Base-by-base conservation (phyloP, 35 echinoderm and acorn worm genomes). In the Ophiothrix spiculata region DNA sequence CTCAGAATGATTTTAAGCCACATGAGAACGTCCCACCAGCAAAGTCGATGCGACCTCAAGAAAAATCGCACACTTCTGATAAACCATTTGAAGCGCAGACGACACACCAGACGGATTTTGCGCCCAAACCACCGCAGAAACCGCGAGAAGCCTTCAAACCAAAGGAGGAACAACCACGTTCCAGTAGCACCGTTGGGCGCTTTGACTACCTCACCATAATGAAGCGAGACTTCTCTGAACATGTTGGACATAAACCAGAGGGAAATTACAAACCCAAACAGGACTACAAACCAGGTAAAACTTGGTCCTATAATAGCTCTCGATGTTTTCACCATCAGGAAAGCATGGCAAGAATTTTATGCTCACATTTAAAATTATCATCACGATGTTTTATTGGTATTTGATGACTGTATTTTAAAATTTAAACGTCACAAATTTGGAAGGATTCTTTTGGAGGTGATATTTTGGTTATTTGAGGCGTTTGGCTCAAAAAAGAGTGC, bases 251-350 rank as follows among this genome's bases (percentile, higher is more conserved):
- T 29, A 82, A 88, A 39, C 81, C 86, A 23, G 79, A 90, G 63
- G 76, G 87, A 77, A 98, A 91, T 36, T 99, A 84, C 83, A 99
- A 99, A 40, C 96, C 96, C 0, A 91, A 91, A 40, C 76, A 75
- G 39, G 42, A 78, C 25, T 94, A 99, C 79, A 84, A 49, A 14
- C 73, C 79, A 39, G 91, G 81, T 74, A 80, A 91, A n/a, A n/a
- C n/a, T n/a, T n/a, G n/a, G n/a, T n/a, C n/a, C n/a, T n/a, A n/a
- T 95, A 85, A n/a, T n/a, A n/a, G n/a, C n/a, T n/a, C n/a, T n/a
- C n/a, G n/a, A n/a, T n/a, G n/a, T n/a, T n/a, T n/a, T n/a, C n/a
- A n/a, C n/a, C n/a, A n/a, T n/a, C n/a, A n/a, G n/a, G n/a, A n/a
- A n/a, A n/a, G n/a, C n/a, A n/a, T n/a, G n/a, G n/a, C n/a, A n/a